A percentile compares a stretch with the other conserved stretches of the same genome.
These are phyloP conservation scores for Agrilus planipennis DNA, from an alignment of 1,140 invertebrate genomes.

Conservation along the genomic window DNA sequence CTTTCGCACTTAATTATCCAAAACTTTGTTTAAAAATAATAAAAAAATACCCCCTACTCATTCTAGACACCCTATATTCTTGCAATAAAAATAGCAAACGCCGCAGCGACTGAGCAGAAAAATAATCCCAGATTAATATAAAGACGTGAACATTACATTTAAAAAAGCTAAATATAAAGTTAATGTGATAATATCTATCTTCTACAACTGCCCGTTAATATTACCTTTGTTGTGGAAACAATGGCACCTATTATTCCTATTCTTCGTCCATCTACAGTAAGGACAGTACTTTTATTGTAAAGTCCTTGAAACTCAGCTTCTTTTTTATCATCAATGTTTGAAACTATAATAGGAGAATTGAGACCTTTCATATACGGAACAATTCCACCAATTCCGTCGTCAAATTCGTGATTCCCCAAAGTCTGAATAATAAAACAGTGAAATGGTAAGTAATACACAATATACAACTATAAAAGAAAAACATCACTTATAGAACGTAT, in stretches of 20 bases:
- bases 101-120: conserved; percentile 54
- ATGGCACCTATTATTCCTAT: conserved; percentile 74
- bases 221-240: conserved; percentile 49
- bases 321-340: conserved; percentile 57
- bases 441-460: background rate
- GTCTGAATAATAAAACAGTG: conserved; percentile 44
- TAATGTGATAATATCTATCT: conserved; percentile 44
- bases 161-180: conserved; percentile 14
- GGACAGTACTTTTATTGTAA: conserved; percentile 43
- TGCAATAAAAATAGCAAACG: conserved; percentile 43
- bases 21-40: too few species aligned
- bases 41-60: too few species aligned
- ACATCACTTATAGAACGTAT: background rate
- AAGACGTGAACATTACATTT: conserved; percentile 36
- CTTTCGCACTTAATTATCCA: too few species aligned
- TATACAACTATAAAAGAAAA: background rate
- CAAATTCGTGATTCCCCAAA: conserved; percentile 80
- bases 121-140: conserved; percentile 46
- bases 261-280: conserved; percentile 41
- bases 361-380: conserved; percentile 54
- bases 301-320: conserved; percentile 50
- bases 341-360: conserved; percentile 50
- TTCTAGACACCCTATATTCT: too few species aligned
- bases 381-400: conserved; percentile 51
- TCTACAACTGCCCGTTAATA: conserved; percentile 47